Conservation (phyloP, 2,888 invertebrate species). For the Lasiommata megera region DNA sequence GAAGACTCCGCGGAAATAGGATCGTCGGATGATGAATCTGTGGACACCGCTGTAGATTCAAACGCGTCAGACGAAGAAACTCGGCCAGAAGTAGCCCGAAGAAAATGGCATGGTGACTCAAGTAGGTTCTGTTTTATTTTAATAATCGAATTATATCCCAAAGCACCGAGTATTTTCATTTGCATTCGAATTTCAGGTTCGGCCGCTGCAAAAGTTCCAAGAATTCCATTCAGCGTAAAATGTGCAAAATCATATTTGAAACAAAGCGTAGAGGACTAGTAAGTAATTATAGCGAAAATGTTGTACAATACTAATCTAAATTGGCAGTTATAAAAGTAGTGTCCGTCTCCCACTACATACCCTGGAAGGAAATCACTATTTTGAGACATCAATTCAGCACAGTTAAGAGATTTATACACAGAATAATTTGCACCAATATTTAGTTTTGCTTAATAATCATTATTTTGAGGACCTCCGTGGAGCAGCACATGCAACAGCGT, state of each 20-base stretch:
- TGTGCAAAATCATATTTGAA: slow-evolving; percentile 44
- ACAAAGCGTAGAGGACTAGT: slow-evolving; percentile 52
- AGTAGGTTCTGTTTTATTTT: slow-evolving; percentile 33
- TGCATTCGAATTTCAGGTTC: slow-evolving; percentile 21
- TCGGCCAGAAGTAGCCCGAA: background rate
- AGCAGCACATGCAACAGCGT: too few species aligned
- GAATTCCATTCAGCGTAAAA: slow-evolving; percentile 48
- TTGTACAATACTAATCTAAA: too few species aligned
- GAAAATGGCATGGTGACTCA: slow-evolving; percentile 32
- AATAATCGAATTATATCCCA: background rate
- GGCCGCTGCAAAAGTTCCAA: slow-evolving; percentile 36
- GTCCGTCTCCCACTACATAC: too few species aligned
- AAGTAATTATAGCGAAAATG: too few species aligned
- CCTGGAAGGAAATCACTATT: too few species aligned
- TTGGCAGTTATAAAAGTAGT: too few species aligned
- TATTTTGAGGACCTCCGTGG: too few species aligned
- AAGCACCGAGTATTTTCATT: background rate
- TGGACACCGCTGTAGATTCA: slow-evolving; percentile 42
- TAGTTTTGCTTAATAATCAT: too few species aligned
- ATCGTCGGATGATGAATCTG: slow-evolving; percentile 38
- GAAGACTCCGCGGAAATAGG: slow-evolving; percentile 45
- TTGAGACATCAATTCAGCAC: too few species aligned
- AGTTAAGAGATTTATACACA: too few species aligned
- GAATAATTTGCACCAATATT: too few species aligned
- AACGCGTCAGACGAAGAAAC: slow-evolving; percentile 46